phyloP scores from a whole-genome alignment of 35 echinoderm and acorn worm species.

The Ptychodera flava region DNA sequence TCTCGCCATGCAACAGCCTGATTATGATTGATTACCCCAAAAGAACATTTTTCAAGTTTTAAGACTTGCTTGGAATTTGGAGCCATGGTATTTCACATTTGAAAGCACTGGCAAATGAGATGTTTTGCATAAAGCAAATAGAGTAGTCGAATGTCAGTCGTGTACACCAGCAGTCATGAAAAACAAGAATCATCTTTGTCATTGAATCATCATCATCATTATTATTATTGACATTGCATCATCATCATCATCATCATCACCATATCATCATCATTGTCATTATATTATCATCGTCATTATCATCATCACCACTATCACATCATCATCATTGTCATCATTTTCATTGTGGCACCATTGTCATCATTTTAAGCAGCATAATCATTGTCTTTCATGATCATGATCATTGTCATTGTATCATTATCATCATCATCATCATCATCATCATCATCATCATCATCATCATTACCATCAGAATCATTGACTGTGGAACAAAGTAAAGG shows the following conservation, averaged over 20 bases:
- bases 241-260: too few species aligned
- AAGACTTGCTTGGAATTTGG: too few species aligned
- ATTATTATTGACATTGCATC: slow-evolving; percentile 12
- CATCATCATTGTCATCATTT: slow-evolving; percentile 55
- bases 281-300: too few species aligned
- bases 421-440: slow-evolving; percentile 42
- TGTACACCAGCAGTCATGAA: slow-evolving; percentile 3
- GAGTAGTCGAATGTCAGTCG: too few species aligned
- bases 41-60: too few species aligned
- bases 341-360: slow-evolving; percentile 68
- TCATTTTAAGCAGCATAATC: slow-evolving; percentile 32
- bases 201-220: background rate
- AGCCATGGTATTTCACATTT: too few species aligned
- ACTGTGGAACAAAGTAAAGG: background rate
- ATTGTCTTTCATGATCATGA: slow-evolving; percentile 32
- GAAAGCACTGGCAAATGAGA: too few species aligned
- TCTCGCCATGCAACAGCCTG: too few species aligned
- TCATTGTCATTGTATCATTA: slow-evolving; percentile 20
- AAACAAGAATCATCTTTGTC: background rate
- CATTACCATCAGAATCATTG: slow-evolving; percentile 14
- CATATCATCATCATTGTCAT: too few species aligned
- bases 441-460: slow-evolving; percentile 39
- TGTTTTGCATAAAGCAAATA: too few species aligned
- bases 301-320: too few species aligned
- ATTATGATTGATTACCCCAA: too few species aligned